Evolutionary conservation across 2,113 vertebrate genomes (phyloP).

Genomic region (Notiomystis cincta): DNA sequence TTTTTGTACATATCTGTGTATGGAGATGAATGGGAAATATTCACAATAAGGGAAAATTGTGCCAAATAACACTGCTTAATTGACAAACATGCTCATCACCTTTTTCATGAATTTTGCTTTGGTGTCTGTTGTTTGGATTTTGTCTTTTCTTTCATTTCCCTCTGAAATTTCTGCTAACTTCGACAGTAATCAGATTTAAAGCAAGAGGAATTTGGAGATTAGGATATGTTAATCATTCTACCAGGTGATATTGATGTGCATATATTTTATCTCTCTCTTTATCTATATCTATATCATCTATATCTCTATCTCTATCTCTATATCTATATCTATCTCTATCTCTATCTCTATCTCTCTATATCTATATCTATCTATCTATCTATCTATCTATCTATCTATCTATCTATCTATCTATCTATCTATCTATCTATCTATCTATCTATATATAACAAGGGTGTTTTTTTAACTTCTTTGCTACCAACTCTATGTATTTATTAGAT

Average conservation of each 20-base stretch:
- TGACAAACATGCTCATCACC: not conserved
- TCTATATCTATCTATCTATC: no score
- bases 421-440: no score
- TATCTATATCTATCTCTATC: no score
- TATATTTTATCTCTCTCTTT: no score
- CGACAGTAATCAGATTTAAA: not conserved
- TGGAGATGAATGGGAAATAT: not conserved
- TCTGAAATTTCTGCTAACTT: not conserved
- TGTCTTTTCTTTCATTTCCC: not conserved
- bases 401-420: no score
- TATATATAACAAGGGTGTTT: accelerated
- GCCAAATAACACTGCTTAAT: not conserved
- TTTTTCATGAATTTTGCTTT: not conserved
- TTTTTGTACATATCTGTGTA: not conserved
- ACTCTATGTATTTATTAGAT: not conserved
- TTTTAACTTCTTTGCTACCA: not conserved
- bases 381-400: no score
- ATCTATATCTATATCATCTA: no score
- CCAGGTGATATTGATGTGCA: not conserved
- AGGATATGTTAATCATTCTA: not conserved
- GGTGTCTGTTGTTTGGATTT: not conserved
- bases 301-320: no score
- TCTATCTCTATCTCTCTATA: no score
- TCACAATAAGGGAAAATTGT: not conserved
- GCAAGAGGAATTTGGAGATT: not conserved